Conservation (phyloP, 2,797 vertebrate genomes). For the Potorous gilbertii region DNA sequence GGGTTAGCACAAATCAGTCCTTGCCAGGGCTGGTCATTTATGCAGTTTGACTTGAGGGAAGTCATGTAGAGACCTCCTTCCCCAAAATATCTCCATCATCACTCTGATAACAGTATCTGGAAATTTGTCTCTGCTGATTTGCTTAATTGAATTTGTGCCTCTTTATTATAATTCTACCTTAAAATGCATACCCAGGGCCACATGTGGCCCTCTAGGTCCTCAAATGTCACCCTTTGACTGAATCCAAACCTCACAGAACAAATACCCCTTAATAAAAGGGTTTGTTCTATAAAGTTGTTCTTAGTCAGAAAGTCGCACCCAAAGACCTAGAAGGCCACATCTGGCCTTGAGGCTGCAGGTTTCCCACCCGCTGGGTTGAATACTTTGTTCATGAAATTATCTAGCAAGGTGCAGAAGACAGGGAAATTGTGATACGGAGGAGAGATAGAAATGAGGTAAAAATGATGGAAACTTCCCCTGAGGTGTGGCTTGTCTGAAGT, state of each 20-base stretch:
- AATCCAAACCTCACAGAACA: too few relatives aligned
- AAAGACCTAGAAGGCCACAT: too few relatives aligned
- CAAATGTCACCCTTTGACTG: too few relatives aligned
- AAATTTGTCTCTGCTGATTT: conserved; percentile 33
- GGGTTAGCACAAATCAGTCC: neutral
- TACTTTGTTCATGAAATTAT: neutral
- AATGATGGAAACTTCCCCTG: neutral
- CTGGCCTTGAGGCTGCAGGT: too few relatives aligned
- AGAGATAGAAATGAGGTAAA: neutral
- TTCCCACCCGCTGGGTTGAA: neutral
- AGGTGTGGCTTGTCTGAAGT: neutral
- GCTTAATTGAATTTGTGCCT: neutral
- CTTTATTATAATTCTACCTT: neutral
- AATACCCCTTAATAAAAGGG: too few relatives aligned
- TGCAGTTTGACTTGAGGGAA: conserved; percentile 9
- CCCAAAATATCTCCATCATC: neutral
- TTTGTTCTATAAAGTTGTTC: too few relatives aligned
- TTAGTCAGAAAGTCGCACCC: too few relatives aligned
- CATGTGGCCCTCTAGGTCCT: too few relatives aligned
- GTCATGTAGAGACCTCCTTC: neutral
- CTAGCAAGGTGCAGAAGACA: neutral
- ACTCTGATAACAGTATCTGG: neutral
- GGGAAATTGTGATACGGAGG: neutral
- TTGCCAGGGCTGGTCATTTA: neutral
- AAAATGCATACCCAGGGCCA: neutral